Conservation (phyloP, 2,797 vertebrate species). For the Melanotaenia trifasciata region DNA sequence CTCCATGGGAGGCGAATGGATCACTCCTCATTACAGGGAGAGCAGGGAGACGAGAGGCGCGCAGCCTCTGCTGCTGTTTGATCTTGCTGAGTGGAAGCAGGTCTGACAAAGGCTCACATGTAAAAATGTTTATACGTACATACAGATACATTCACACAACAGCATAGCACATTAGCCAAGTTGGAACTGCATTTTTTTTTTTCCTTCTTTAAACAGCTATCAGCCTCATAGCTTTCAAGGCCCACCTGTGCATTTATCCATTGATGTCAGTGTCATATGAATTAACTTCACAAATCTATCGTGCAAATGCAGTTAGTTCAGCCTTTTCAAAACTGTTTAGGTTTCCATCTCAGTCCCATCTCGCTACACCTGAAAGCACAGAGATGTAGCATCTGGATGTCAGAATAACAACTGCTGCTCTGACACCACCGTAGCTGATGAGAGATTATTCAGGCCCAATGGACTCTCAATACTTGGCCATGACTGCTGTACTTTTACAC, state of each 20-base stretch:
- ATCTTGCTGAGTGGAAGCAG: conserved; percentile 48
- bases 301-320: background rate
- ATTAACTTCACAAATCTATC: background rate
- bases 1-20: conserved; percentile 75
- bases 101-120: background rate
- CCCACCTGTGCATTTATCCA: background rate
- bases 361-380: conserved; percentile 58
- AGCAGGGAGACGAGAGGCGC: conserved; percentile 51
- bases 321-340: background rate
- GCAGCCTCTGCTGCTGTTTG: conserved; percentile 42
- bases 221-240: background rate
- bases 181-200: background rate
- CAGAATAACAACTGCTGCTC: conserved; percentile 46
- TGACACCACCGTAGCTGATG: conserved; percentile 57
- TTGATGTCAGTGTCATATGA: background rate
- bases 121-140: background rate
- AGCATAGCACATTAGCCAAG: background rate
- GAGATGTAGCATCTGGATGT: conserved; percentile 23
- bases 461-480: conserved; percentile 46
- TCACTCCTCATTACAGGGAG: conserved; percentile 77
- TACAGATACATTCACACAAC: background rate
- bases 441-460: conserved; percentile 62
- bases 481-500: conserved; percentile 51
- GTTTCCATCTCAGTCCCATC: conserved; percentile 28
- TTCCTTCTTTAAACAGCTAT: background rate